Conservation (phyloP, 2,113 vertebrate genomes). For the Danionella cerebrum region DNA sequence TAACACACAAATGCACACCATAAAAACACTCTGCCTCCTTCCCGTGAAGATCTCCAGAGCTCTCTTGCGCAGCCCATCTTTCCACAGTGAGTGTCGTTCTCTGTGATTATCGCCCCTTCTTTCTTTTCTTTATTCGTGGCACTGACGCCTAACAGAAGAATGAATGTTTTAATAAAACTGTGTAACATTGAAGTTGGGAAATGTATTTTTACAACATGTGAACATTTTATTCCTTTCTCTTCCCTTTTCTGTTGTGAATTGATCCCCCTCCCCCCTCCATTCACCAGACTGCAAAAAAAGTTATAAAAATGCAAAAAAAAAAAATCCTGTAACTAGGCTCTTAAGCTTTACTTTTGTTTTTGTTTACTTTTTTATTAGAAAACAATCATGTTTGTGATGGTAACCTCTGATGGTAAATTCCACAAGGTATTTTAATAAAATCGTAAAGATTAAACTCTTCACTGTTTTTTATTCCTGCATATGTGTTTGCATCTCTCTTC, state of each 20-base stretch:
- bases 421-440: slow-evolving; percentile 82
- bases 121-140: slow-evolving; percentile 44
- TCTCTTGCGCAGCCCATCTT: slow-evolving; percentile 28
- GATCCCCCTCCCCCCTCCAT: slow-evolving; percentile 38
- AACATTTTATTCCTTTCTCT: slow-evolving; percentile 53
- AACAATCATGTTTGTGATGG: slow-evolving; percentile 82
- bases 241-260: slow-evolving; percentile 61
- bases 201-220: slow-evolving; percentile 76
- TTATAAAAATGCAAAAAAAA: slow-evolving; percentile 40
- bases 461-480: no score
- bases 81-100: slow-evolving; percentile 47
- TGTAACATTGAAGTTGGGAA: slow-evolving; percentile 67
- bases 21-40: slow-evolving; percentile 24
- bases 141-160: slow-evolving; percentile 64
- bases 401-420: slow-evolving; percentile 76
- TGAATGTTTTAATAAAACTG: slow-evolving; percentile 62
- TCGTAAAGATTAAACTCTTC: slow-evolving; percentile 56
- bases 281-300: slow-evolving; percentile 68
- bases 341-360: slow-evolving; percentile 74
- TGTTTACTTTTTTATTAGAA: slow-evolving; percentile 78
- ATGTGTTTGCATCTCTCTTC: no score
- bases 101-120: background rate
- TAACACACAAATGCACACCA: slow-evolving; percentile 52
- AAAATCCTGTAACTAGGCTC: slow-evolving; percentile 70
- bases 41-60: slow-evolving; percentile 40